phyloP scores from a whole-genome alignment of 2,113 vertebrate species.

The Edolisoma coerulescens region DNA sequence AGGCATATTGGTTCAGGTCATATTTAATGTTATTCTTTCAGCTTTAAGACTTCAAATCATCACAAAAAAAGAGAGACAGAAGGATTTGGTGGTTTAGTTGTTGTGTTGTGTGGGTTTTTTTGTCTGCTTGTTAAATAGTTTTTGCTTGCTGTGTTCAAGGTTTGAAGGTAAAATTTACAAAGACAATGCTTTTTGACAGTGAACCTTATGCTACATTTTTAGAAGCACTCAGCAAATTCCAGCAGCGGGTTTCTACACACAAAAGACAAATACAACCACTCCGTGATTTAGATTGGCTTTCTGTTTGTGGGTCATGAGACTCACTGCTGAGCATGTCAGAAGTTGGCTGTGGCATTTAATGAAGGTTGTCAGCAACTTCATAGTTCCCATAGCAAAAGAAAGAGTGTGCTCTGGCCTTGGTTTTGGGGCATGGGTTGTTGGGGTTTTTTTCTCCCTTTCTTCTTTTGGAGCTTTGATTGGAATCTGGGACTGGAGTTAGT shows the following conservation, averaged over 20 bases:
- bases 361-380: conserved; percentile 6
- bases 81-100: background rate
- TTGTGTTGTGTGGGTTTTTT: background rate
- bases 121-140: background rate
- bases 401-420: background rate
- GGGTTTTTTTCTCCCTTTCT: accelerated
- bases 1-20: background rate
- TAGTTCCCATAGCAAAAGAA: conserved; percentile 21
- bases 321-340: background rate
- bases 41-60: background rate
- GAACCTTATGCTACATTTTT: conserved; percentile 32
- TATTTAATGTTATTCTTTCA: background rate
- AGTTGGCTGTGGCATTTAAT: conserved; percentile 27
- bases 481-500: background rate
- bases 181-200: background rate
- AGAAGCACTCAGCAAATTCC: conserved; percentile 46
- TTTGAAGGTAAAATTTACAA: conserved; percentile 21
- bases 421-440: background rate
- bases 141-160: background rate
- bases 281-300: conserved; percentile 2
- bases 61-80: background rate
- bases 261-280: conserved; percentile 18
- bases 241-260: background rate
- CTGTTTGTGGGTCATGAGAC: conserved; percentile 3
- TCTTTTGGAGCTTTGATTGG: background rate